phyloP scores from a whole-genome alignment of 2,888 invertebrate genomes.

The Mermis nigrescens region DNA sequence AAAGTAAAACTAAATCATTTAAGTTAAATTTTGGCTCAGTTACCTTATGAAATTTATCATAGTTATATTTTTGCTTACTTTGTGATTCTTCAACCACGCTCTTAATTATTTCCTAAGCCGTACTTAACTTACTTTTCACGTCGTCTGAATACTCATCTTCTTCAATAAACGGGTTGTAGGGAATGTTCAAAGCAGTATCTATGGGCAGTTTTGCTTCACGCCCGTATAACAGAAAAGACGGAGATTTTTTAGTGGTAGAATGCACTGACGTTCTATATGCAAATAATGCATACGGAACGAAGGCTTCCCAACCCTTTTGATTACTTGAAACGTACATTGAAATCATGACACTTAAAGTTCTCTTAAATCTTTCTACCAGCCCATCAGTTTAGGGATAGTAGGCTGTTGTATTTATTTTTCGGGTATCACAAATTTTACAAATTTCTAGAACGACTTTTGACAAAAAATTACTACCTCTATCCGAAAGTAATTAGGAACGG shows the following conservation, averaged over 20 bases:
- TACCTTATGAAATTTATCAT: too few relatives aligned
- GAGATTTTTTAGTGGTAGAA: constrained; percentile 14
- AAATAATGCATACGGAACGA: constrained; percentile 13
- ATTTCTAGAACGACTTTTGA: constrained; percentile 14
- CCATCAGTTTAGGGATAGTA: constrained; percentile 19
- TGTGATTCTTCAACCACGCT: too few relatives aligned
- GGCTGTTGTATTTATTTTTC: constrained; percentile 14
- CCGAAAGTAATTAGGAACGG: constrained; percentile 15
- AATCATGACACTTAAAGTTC: constrained; percentile 17
- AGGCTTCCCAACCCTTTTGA: constrained; percentile 18
- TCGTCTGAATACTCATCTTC: not conserved
- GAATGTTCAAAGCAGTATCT: constrained; percentile 11
- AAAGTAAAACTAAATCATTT: not conserved
- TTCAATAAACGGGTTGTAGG: too few relatives aligned
- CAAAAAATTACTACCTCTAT: constrained; percentile 17
- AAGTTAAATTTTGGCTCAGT: not conserved
- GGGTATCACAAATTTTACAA: constrained; percentile 8
- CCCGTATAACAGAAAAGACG: constrained; percentile 17
- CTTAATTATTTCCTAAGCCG: too few relatives aligned
- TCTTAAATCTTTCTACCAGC: constrained; percentile 18
- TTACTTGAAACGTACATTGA: constrained; percentile 14
- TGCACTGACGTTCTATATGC: constrained; percentile 17
- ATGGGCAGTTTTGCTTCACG: constrained; percentile 14
- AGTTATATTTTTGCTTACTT: too few relatives aligned
- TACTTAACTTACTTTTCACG: too few relatives aligned